Evolutionary conservation across 2,113 vertebrate genomes (phyloP).

Genomic region (Calypte anna): DNA sequence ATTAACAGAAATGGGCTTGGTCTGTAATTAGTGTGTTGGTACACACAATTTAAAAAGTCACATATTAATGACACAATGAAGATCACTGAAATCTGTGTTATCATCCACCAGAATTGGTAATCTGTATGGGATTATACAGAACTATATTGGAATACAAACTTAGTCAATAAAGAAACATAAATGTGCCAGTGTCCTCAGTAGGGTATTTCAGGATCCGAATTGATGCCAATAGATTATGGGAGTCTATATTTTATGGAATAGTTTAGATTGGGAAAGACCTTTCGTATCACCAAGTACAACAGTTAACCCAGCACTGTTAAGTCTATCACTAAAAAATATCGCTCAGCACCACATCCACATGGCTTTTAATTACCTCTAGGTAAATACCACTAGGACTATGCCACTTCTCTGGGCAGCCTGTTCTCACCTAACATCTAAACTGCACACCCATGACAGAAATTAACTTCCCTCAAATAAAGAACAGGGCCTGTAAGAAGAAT

Average conservation of each 20-base stretch:
- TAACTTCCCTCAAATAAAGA: background rate
- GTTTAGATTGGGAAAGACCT: too few relatives aligned
- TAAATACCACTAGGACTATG: too few relatives aligned
- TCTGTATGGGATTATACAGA: background rate
- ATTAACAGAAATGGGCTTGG: background rate
- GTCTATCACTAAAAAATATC: too few relatives aligned
- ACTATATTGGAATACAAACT: background rate
- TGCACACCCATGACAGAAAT: too few relatives aligned
- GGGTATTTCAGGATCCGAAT: background rate
- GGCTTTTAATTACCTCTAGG: too few relatives aligned
- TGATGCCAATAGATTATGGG: background rate
- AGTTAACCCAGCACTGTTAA: too few relatives aligned
- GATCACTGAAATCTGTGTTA: background rate
- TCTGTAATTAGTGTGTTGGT: background rate
- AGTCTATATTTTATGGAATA: background rate
- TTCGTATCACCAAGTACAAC: too few relatives aligned
- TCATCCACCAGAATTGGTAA: background rate
- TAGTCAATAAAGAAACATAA: background rate
- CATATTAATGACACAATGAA: background rate
- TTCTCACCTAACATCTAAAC: background rate
- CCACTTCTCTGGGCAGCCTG: too few relatives aligned
- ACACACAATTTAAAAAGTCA: background rate
- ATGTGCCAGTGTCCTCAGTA: accelerated
- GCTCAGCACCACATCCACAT: too few relatives aligned
- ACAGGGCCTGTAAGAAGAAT: background rate